Evolutionary conservation across 2,113 vertebrate species (phyloP).

Genomic region (Plecotus auritus): DNA sequence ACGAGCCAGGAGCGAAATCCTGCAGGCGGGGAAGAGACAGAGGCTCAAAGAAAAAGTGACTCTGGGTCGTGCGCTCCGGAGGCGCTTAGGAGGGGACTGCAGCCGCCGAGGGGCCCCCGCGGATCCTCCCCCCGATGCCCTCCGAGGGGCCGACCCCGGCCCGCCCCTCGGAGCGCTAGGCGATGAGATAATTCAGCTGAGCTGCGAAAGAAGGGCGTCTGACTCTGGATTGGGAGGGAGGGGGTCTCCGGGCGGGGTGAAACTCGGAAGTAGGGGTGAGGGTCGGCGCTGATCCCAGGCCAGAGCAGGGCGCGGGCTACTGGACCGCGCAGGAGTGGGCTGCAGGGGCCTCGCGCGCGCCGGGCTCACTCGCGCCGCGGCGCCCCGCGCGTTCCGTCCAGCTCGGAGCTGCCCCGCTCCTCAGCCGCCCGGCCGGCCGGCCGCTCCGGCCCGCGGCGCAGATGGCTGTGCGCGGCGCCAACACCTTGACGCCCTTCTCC

Average conservation of each 20-base stretch:
- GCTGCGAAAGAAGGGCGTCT: neutral
- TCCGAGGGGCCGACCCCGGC: constrained; percentile 14
- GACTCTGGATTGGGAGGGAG: neutral
- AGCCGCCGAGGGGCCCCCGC: neutral
- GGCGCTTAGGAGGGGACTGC: neutral
- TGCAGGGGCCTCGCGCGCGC: neutral
- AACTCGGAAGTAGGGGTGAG: constrained; percentile 40
- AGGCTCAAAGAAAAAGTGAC: constrained; percentile 29
- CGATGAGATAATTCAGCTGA: constrained; percentile 59
- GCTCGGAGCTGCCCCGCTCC: constrained; percentile 12
- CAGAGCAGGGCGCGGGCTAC: constrained; percentile 42
- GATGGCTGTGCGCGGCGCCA: constrained; percentile 88
- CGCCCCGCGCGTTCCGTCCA: constrained; percentile 1
- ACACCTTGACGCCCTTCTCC: constrained; percentile 91
- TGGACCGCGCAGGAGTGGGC: constrained; percentile 20
- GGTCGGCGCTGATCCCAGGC: constrained; percentile 36
- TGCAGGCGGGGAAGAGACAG: neutral
- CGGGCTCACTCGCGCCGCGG: neutral
- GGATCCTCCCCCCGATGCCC: neutral
- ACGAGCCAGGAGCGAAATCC: neutral
- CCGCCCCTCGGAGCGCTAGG: neutral
- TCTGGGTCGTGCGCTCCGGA: constrained; percentile 10
- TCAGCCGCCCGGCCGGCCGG: neutral
- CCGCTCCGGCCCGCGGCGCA: constrained; percentile 55
- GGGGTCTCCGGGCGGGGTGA: constrained; percentile 1